phyloP scores from a whole-genome alignment of 2,888 invertebrate genomes.

The Leucophora obtusa region DNA sequence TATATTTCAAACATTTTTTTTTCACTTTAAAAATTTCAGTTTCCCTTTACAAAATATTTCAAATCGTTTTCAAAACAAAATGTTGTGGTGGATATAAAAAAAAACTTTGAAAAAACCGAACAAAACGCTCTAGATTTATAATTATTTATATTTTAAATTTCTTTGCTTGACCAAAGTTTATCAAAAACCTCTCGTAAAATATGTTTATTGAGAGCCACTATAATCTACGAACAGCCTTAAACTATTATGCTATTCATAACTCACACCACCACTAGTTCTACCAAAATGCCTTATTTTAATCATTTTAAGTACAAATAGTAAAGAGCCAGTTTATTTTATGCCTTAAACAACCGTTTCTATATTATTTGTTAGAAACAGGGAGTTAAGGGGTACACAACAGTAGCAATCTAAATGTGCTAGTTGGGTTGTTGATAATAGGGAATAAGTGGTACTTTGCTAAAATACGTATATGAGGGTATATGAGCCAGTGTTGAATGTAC shows the following conservation, averaged over 20 bases:
- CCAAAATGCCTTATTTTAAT: background rate
- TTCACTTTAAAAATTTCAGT: too few species aligned
- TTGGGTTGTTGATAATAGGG: background rate
- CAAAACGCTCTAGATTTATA: too few species aligned
- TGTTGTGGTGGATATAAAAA: too few species aligned
- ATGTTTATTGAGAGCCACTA: background rate
- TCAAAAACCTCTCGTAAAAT: too few species aligned
- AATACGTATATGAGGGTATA: background rate
- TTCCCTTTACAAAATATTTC: too few species aligned
- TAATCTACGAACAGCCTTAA: conserved; percentile 19
- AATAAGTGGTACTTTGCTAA: background rate
- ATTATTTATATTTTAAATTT: too few species aligned
- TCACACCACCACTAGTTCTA: background rate
- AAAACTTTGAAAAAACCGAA: too few species aligned
- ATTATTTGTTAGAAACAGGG: conserved; percentile 1
- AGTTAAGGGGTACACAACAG: background rate
- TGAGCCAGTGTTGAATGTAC: conserved; percentile 55
- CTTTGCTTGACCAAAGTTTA: too few species aligned
- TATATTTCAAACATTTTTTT: too few species aligned
- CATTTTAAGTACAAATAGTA: conserved; percentile 7
- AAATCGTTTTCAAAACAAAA: too few species aligned
- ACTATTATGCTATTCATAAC: conserved; percentile 22
- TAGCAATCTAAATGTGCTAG: background rate
- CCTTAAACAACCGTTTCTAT: conserved; percentile 22
- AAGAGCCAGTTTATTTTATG: conserved; percentile 24